Conservation (phyloP, 2,797 vertebrate species). For the Hoplostethus atlanticus region DNA sequence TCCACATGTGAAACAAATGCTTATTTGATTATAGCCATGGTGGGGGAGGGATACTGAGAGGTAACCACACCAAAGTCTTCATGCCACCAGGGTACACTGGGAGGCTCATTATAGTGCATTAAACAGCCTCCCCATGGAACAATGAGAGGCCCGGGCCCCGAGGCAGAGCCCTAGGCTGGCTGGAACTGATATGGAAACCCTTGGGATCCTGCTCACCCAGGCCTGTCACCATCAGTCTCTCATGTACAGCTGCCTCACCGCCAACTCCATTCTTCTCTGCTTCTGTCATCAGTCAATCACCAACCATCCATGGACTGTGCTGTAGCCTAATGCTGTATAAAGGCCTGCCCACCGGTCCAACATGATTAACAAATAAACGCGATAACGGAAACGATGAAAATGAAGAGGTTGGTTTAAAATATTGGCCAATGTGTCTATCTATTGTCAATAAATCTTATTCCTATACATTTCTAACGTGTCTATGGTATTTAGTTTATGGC, state of each 20-base stretch:
- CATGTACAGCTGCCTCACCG: conserved; percentile 59
- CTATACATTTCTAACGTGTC: too few species aligned
- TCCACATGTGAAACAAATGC: conserved; percentile 40
- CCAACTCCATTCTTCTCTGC: conserved; percentile 47
- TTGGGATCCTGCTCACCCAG: conserved; percentile 67
- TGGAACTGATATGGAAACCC: conserved; percentile 78
- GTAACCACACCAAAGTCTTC: conserved; percentile 60
- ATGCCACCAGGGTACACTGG: conserved; percentile 64
- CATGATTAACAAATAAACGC: too few species aligned
- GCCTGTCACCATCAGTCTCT: conserved; percentile 55
- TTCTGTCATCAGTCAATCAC: conserved; percentile 24
- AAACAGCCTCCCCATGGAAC: conserved; percentile 76
- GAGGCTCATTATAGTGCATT: conserved; percentile 81
- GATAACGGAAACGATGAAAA: too few species aligned
- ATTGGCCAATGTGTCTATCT: too few species aligned
- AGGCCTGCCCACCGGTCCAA: background rate
- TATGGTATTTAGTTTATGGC: too few species aligned
- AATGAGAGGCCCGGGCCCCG: conserved; percentile 68
- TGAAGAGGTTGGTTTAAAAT: too few species aligned
- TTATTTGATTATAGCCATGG: conserved; percentile 11
- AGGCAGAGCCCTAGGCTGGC: conserved; percentile 77
- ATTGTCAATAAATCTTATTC: too few species aligned
- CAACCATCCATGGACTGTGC: background rate
- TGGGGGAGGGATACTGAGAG: conserved; percentile 33
- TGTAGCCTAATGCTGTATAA: background rate